These are phyloP conservation scores for Pycnomerus fuliginosus DNA, from an alignment of 2,888 invertebrate genomes.

Conservation along the genomic window DNA sequence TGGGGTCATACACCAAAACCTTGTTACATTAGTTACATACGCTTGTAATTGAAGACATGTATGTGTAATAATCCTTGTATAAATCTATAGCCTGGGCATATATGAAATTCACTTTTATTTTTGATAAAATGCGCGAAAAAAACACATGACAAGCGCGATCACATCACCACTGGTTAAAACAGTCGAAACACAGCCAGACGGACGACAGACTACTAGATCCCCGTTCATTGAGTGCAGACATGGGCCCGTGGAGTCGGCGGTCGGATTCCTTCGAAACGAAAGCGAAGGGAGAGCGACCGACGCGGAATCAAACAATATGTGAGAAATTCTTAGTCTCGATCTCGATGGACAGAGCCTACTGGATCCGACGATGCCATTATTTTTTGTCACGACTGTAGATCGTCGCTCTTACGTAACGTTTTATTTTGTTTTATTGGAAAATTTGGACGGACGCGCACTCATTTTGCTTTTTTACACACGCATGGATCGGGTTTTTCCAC, in stretches of 20 bases:
- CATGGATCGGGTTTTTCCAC: conserved; percentile 11
- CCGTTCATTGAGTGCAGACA: conserved; percentile 20
- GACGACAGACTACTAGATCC: conserved; percentile 21
- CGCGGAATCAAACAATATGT: conserved; percentile 22
- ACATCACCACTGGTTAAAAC: conserved; percentile 20
- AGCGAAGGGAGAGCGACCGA: conserved; percentile 25
- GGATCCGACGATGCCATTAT: conserved; percentile 1
- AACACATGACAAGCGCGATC: conserved; percentile 17
- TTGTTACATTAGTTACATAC: conserved; percentile 18
- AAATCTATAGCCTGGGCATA: background rate
- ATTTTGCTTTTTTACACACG: conserved; percentile 19
- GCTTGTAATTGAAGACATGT: conserved; percentile 7
- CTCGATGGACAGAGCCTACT: conserved; percentile 6
- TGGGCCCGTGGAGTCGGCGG: conserved; percentile 18
- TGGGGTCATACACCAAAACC: too few species aligned
- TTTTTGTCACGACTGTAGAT: conserved; percentile 1
- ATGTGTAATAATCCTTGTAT: conserved; percentile 8
- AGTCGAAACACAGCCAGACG: conserved; percentile 22
- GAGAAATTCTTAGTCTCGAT: conserved; percentile 10
- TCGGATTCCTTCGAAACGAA: conserved; percentile 25
- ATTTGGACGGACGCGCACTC: conserved; percentile 18
- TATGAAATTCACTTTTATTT: conserved; percentile 7
- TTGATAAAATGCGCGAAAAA: conserved; percentile 2
- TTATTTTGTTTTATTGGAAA: too few species aligned
- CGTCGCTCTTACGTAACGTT: too few species aligned